Base-by-base conservation (phyloP, 1,140 invertebrate genomes). In the Tetragnatha versicolor region DNA sequence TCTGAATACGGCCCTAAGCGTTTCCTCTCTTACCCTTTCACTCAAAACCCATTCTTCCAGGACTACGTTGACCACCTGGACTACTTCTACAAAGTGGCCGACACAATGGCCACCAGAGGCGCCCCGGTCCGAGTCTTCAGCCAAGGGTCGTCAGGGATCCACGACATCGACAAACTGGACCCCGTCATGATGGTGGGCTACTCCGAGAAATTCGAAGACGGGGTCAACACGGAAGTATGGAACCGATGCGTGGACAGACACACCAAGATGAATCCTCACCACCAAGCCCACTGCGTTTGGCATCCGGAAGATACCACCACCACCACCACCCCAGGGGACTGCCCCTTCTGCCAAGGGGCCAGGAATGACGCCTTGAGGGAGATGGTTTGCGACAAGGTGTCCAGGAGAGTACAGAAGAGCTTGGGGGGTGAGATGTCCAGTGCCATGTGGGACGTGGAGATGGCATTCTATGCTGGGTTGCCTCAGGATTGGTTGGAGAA, bases 81-180 rank as follows among this genome's bases (percentile, higher is more conserved):
- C 5, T 79, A 33, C 20, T 79, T 79, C 47, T 12, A 60, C 3
- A 47, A 45, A 2, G 76, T 79, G 2, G 65, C 63, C 9, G 10
- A 20, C 2, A 20, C 47, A 9, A 79, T 79, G 76, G 65, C 51
- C 2, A 20, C 37, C 0, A 58, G 33, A 49, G 76, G 76, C 0
- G n/a, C 45, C 20, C 33, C n/a, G 7, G 70, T 75, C 3, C 39
- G 42, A 25, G 35, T 60, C 12, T 31, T 65, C 2, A 53, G 73
- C 5, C 73, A 76, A 31, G 31, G 47, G 4, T 79, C 39, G 3
- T 79, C 76, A 4, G 9, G 25, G 9, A 53, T 76, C 9, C 76
- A 79, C 51, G 76, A 79, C 31, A 79, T 79, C 20, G 76, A 79
- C 20, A 79, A 79, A 33, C 22, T 79, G 20, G 63, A 79, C 39